Base-by-base conservation (phyloP, 2,797 vertebrate species). In the Sternarchorhynchus goeldii region DNA sequence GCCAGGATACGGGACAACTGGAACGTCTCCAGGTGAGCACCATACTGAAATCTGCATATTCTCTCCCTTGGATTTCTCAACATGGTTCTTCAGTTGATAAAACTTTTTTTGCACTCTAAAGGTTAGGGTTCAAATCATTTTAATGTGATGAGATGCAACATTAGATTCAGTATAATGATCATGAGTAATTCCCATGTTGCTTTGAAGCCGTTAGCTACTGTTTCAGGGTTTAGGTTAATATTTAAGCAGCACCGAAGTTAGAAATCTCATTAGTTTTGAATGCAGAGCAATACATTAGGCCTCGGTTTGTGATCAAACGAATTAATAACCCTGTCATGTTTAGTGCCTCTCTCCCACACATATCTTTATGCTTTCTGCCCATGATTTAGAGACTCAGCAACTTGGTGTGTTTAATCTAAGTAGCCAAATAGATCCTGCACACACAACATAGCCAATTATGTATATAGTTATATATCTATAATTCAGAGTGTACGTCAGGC, bases 1-100 rank as follows among this genome's bases (percentile, higher is more conserved):
- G 88, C 89, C 45, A 96, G 95, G 80, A 89, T 99, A 57, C 91
- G 97, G 31, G 97, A 99, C 89, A 99, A 98, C 86, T 90, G 88
- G 90, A 95, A 96, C 2, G 87, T 96, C 79, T 96, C 95, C 90
- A 94, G 90, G 95, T 95, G 29, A 73, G 80, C 20, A 10, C n/a
- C 8, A 53, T 3, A 50, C 12, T 2, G 10, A 50, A 50, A 14
- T 14, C 12, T 14, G 34, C 55, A 34, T 25, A 3, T 25, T 14
- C 12, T 63, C 16, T n/a, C 2, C 0, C 29, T 29, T 50, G 45
- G 10, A 39, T 66, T 58, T 6, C 6, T n/a, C 17, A 65, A 65
- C 25, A 6, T 31, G 12, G 17, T 75, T 76, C 53, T 45, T 59
- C 7, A 29, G 10, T 21, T 21, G 21, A 10, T 8, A 0, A 29